phyloP scores from a whole-genome alignment of 2,113 vertebrate species.

The Bos taurus region ARS-UCD2.0 NC_037328.1:153892001-153892500 shows the following conservation, averaged over 20 bases:
- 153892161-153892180: neutral
- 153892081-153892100: too few relatives aligned
- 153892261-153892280: neutral
- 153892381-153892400: neutral
- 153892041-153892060: neutral
- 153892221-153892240: neutral
- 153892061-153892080: accelerated
- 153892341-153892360: neutral
- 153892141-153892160: neutral
- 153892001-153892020: accelerated
- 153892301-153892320: neutral
- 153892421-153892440: neutral
- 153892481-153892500: neutral
- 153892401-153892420: neutral
- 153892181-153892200: neutral
- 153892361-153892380: neutral
- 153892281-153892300: neutral
- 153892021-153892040: accelerated
- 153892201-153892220: neutral
- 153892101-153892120: neutral
- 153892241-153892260: neutral
- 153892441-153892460: neutral
- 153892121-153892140: neutral
- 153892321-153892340: neutral
- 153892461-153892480: constrained; percentile 6